Percentiles rank a stretch among this genome's conserved stretches.
These are phyloP conservation scores for Notolabrus celidotus DNA, from an alignment of 2,797 vertebrate species.

Conservation along the genomic window DNA sequence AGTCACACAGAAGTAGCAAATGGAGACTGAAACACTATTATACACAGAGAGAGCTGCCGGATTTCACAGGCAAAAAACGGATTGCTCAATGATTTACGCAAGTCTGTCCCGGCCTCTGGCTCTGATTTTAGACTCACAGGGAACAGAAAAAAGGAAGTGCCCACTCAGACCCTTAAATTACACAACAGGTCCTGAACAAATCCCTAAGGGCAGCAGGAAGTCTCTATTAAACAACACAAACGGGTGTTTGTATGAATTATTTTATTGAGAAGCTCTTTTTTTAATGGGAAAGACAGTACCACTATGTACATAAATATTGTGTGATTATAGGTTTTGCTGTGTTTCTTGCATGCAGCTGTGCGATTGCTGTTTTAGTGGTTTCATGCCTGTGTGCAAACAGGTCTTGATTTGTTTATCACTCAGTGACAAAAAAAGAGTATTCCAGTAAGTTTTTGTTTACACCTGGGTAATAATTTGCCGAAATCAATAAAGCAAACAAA, in stretches of 20 bases:
- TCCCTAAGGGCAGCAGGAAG: neutral
- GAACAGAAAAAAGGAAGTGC: constrained; percentile 15
- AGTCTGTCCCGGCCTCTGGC: constrained; percentile 47
- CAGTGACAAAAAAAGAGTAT: constrained; percentile 16
- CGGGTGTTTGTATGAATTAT: neutral
- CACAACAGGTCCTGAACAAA: neutral
- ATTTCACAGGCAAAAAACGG: constrained; percentile 14
- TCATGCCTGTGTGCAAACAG: neutral
- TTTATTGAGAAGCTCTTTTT: neutral
- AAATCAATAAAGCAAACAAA: constrained; percentile 70
- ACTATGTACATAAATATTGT: too few species aligned
- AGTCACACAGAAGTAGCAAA: constrained; percentile 24
- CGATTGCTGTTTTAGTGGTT: neutral
- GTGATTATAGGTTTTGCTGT: too few species aligned
- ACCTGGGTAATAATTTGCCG: constrained; percentile 61
- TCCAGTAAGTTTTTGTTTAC: constrained; percentile 52
- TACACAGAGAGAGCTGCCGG: constrained; percentile 14
- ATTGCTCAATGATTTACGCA: constrained; percentile 65
- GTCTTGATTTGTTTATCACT: constrained; percentile 25
- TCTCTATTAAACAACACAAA: neutral
- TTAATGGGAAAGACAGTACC: too few species aligned
- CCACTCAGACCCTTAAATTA: neutral
- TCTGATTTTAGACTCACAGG: neutral
- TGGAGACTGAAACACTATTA: constrained; percentile 14
- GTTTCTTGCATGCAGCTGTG: too few species aligned